A percentile compares a stretch with the other conserved stretches of the same genome.
Conservation (phyloP, 2,797 vertebrate species). For the Enteromius radiatus region DNA sequence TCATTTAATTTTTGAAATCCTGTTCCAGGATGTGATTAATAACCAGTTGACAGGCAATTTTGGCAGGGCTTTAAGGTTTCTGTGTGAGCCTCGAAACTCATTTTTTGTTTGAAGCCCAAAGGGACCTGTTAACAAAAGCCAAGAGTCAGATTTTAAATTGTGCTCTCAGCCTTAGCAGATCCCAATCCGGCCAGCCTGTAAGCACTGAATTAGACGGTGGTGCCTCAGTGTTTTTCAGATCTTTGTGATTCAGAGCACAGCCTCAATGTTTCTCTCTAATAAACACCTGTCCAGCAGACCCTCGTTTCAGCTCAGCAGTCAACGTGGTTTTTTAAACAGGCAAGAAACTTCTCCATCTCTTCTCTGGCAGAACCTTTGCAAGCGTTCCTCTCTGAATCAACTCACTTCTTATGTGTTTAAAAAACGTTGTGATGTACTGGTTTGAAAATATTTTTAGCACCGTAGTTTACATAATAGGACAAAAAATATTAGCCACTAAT, state of each 20-base stretch:
- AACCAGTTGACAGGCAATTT: background rate
- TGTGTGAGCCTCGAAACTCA: background rate
- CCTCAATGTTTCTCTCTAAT: constrained; percentile 63
- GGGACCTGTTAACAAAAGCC: background rate
- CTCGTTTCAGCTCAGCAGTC: constrained; percentile 60
- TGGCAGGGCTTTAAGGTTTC: background rate
- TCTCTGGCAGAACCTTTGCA: background rate
- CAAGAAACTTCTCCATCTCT: constrained; percentile 41
- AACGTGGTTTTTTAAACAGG: constrained; percentile 56
- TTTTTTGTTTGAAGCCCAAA: background rate
- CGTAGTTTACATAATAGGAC: background rate
- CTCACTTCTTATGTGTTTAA: background rate
- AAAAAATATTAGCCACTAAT: background rate
- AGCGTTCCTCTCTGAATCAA: background rate
- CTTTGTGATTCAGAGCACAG: constrained; percentile 75
- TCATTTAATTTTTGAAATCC: background rate
- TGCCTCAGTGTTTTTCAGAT: constrained; percentile 58
- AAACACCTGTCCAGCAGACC: constrained; percentile 66
- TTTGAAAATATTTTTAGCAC: background rate
- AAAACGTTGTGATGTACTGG: background rate
- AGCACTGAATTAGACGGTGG: constrained; percentile 58
- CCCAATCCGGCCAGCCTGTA: background rate
- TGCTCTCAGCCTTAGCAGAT: background rate
- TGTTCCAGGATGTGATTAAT: background rate
- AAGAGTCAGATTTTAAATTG: background rate